Conservation (phyloP, 2,888 invertebrate species). For the Lypha dubia region DNA sequence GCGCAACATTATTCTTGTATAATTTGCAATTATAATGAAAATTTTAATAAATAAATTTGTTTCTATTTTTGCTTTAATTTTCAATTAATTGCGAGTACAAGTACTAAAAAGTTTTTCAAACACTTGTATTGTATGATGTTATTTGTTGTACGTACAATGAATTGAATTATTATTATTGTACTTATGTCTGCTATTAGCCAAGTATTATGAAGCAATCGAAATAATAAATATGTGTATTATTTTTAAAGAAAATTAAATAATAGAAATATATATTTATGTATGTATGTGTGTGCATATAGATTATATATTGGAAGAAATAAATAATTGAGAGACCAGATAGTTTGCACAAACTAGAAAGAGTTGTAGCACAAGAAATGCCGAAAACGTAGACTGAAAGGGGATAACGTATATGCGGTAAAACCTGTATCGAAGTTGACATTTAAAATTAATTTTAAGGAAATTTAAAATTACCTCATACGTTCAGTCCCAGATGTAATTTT, state of each 20-base stretch:
- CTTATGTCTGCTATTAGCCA: slow-evolving; percentile 66
- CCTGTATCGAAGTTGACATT: no score
- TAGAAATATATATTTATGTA: slow-evolving; percentile 15
- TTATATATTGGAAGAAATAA: not conserved
- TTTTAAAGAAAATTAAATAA: slow-evolving; percentile 51
- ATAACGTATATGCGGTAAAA: no score
- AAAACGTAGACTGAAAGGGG: not conserved
- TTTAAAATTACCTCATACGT: no score
- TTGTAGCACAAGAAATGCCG: not conserved
- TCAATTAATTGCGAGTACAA: slow-evolving; percentile 73
- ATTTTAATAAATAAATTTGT: slow-evolving; percentile 62
- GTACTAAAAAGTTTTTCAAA: slow-evolving; percentile 69
- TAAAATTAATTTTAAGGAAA: no score
- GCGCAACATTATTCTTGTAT: slow-evolving; percentile 14
- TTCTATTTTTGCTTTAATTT: slow-evolving; percentile 75
- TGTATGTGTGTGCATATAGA: no score
- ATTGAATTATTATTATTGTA: slow-evolving; percentile 60
- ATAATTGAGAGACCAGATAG: slow-evolving; percentile 34
- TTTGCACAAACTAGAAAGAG: slow-evolving; percentile 44
- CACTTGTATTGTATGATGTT: slow-evolving; percentile 60
- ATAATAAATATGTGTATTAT: slow-evolving; percentile 65
- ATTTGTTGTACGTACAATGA: slow-evolving; percentile 46
- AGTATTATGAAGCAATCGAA: slow-evolving; percentile 71
- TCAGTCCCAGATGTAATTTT: no score
- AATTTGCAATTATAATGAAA: slow-evolving; percentile 64